phyloP scores from a whole-genome alignment of 1,140 invertebrate species.

The Caenorhabditis elegans region WBcel235 BX284606.5:7944501-7945000 shows the following conservation, averaged over 20 bases:
- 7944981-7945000: conserved; percentile 10
- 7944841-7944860: no score
- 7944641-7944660: conserved; percentile 21
- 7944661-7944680: conserved; percentile 31
- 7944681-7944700: conserved; percentile 30
- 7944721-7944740: background rate
- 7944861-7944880: background rate
- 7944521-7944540: conserved; percentile 41
- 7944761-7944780: background rate
- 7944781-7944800: background rate
- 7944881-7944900: conserved; percentile 4
- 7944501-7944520: conserved; percentile 41
- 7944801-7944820: background rate
- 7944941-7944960: background rate
- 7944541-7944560: conserved; percentile 36
- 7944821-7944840: no score
- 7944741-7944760: no score
- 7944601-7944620: background rate
- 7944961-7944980: background rate
- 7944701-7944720: conserved; percentile 7
- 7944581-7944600: background rate
- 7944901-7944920: background rate
- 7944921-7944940: background rate
- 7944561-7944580: conserved; percentile 27
- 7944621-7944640: conserved; percentile 23